Base-by-base conservation (phyloP, 2,113 vertebrate genomes). In the Hemiprocne comata region DNA sequence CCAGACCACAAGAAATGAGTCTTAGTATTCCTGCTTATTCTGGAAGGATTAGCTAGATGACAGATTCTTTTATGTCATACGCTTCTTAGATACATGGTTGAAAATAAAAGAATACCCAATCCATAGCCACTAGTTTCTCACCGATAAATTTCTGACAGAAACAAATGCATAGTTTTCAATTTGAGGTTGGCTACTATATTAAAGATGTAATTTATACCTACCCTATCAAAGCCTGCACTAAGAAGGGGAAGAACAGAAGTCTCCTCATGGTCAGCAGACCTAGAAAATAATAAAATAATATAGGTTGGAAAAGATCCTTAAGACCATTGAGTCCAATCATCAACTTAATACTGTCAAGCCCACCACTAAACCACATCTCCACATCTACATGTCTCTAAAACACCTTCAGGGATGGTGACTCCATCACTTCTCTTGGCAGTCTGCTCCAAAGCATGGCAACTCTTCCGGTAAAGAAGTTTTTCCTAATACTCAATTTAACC, bases 171-270 rank as follows among this genome's bases (percentile, higher is more conserved):
- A 29, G 9, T 34, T 94, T 93, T 81, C 28, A 55, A 6, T 84
- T 42, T 85, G 64, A 93, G 21, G 55, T 42, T 29, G 13, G 12
- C 81, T 78, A 76, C 31, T 70, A 2, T 29, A 80, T 70, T 58
- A 50, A 40, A 67, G 6, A 75, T 11, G 23, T 34, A 53, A 38
- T 44, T 48, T 54, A 36, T 90, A 98, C 99, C 10, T 98, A 99
- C 99, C 97, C 99, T 98, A 95, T 98, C 98, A 93, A 99, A 99
- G 97, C 99, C 99, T 78, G 98, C 98, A 44, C 98, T 98, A 87
- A 99, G 98, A 87, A 99, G 98, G 65, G 99, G 98, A 87, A 99
- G 98, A 86, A 99, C 98, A 23, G 99, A 99, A 46, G 97, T 93
- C 96, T 99, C 99, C 85, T 99, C 99, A 93, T 98, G 98, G 90